Percentiles rank a stretch among this genome's conserved stretches.
phyloP scores from a whole-genome alignment of 1,140 invertebrate species.

The Propsilocerus akamusi region DNA sequence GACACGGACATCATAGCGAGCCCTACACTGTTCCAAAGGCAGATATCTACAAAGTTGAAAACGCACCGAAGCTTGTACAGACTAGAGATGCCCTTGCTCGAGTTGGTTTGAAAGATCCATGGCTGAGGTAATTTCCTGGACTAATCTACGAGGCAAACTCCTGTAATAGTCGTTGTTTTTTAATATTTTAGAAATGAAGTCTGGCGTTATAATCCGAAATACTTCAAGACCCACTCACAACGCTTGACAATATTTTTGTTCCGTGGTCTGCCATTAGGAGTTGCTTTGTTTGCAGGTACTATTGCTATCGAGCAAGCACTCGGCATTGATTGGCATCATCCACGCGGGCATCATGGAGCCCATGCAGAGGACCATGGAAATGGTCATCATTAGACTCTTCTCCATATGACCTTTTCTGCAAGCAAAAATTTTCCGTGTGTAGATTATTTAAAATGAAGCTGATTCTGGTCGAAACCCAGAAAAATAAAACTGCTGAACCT shows the following conservation, averaged over 20 bases:
- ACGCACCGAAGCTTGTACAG: slow-evolving; percentile 35
- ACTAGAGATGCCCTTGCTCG: slow-evolving; percentile 37
- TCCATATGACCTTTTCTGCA: no score
- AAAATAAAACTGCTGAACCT: no score
- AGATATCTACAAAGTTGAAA: slow-evolving; percentile 52
- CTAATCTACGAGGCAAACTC: no score
- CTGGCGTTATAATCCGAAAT: slow-evolving; percentile 38
- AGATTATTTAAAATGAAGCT: no score
- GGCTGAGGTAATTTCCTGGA: slow-evolving; percentile 37
- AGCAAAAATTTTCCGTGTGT: no score
- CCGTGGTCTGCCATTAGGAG: slow-evolving; percentile 38
- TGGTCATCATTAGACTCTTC: slow-evolving; percentile 17
- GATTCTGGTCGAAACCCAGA: no score
- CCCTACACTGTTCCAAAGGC: slow-evolving; percentile 42
- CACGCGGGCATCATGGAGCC: slow-evolving; percentile 20
- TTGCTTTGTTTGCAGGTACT: slow-evolving; percentile 37
- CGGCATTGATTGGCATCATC: slow-evolving; percentile 28
- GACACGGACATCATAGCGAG: slow-evolving; percentile 25
- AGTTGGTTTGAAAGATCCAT: slow-evolving; percentile 56
- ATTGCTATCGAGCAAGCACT: slow-evolving; percentile 27
- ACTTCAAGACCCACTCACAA: slow-evolving; percentile 22
- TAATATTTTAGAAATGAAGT: slow-evolving; percentile 41
- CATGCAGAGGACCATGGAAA: slow-evolving; percentile 17
- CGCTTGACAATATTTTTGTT: slow-evolving; percentile 23
- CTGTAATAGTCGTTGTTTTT: slow-evolving; percentile 1